phyloP scores from a whole-genome alignment of 2,888 invertebrate species.

The Hyposoter dolosus region DNA sequence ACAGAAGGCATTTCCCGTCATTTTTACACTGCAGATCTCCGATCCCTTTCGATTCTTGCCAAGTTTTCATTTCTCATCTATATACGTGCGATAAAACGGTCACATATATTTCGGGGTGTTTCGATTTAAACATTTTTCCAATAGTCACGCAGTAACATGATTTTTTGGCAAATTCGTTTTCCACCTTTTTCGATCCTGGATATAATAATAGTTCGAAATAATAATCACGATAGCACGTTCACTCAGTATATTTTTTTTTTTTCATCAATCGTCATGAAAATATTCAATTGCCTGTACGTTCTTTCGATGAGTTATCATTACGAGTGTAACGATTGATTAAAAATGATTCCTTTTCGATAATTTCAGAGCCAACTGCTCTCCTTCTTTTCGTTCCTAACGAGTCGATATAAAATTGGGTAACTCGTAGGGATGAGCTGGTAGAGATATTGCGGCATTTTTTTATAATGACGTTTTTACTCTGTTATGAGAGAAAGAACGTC shows the following conservation, averaged over 20 bases:
- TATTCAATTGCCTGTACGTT: no score
- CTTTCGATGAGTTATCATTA: background rate
- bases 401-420: background rate
- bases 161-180: background rate
- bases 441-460: background rate
- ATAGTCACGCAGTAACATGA: background rate
- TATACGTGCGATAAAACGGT: background rate
- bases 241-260: no score
- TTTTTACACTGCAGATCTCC: background rate
- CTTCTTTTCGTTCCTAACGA: background rate
- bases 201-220: background rate
- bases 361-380: background rate
- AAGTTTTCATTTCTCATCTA: background rate
- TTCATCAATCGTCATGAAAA: no score
- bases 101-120: background rate
- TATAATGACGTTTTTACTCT: background rate
- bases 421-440: background rate
- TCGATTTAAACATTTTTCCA: background rate
- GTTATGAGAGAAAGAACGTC: background rate
- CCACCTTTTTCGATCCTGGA: background rate
- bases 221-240: background rate
- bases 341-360: background rate
- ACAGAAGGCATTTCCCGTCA: background rate
- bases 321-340: background rate
- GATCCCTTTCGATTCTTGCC: background rate